A percentile compares a stretch with the other conserved stretches of the same genome.
These are phyloP conservation scores for Apodemia duryi DNA, from an alignment of 2,888 invertebrate species.

Conservation along the genomic window DNA sequence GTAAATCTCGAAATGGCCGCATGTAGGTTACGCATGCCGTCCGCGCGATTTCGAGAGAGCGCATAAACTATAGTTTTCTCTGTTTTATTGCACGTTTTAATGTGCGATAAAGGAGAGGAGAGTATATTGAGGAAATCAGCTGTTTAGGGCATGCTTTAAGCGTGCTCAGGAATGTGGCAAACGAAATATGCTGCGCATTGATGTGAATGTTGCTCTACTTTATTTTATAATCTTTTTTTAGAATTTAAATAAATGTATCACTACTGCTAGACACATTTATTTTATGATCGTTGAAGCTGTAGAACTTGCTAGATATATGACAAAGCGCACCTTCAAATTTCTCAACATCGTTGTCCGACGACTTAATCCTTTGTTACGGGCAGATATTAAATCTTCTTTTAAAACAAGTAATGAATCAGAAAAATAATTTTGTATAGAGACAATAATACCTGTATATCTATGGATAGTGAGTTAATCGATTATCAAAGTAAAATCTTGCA, in stretches of 20 bases:
- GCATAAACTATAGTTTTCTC: slow-evolving; percentile 78
- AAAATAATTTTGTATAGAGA: no score
- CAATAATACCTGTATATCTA: no score
- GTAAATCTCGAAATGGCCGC: slow-evolving; percentile 81
- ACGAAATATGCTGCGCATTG: slow-evolving; percentile 65
- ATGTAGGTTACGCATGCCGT: slow-evolving; percentile 80
- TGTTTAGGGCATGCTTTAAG: slow-evolving; percentile 78
- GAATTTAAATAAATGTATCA: background rate
- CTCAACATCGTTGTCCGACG: no score
- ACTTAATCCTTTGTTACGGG: no score
- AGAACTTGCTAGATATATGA: no score
- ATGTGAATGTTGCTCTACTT: slow-evolving; percentile 59
- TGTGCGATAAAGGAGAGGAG: slow-evolving; percentile 73
- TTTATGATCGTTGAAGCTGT: background rate
- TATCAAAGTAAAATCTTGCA: no score
- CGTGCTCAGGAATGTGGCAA: slow-evolving; percentile 77
- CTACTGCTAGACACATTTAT: background rate
- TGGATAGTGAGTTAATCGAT: no score
- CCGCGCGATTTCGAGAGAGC: slow-evolving; percentile 71
- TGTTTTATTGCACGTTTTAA: slow-evolving; percentile 76
- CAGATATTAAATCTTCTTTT: no score
- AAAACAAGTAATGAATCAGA: no score
- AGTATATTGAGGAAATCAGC: slow-evolving; percentile 75
- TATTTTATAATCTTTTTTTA: slow-evolving; percentile 19
- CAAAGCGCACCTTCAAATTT: no score